Percentiles rank a stretch among this genome's conserved stretches.
phyloP scores from a whole-genome alignment of 2,888 invertebrate species.

The Meiosimyza platycephala region DNA sequence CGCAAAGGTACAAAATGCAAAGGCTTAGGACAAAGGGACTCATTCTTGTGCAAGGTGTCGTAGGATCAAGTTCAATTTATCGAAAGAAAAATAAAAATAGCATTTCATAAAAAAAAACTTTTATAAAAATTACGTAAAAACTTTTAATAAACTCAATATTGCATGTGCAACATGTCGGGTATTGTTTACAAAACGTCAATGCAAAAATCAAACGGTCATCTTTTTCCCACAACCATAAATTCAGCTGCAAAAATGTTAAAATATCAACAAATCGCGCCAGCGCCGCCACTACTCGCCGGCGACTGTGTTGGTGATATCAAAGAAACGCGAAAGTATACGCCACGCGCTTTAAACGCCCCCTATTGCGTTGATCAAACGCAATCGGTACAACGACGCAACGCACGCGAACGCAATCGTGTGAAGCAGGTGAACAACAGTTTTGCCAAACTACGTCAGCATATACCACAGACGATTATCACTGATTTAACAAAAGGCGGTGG shows the following conservation, averaged over 20 bases:
- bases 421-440: conserved; percentile 96
- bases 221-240: conserved; percentile 50
- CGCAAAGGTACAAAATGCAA: conserved; percentile 66
- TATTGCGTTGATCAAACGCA: conserved; percentile 76
- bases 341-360: conserved; percentile 63
- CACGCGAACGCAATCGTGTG: conserved; percentile 92
- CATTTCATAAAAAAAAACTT: conserved; percentile 25
- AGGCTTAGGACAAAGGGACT: conserved; percentile 69
- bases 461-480: conserved; percentile 82
- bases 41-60: conserved; percentile 71
- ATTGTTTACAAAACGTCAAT: conserved; percentile 46
- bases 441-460: conserved; percentile 88
- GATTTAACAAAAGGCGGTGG: conserved; percentile 76
- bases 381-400: conserved; percentile 90
- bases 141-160: background rate
- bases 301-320: conserved; percentile 44
- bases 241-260: conserved; percentile 54
- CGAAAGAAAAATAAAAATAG: conserved; percentile 29
- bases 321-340: conserved; percentile 70
- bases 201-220: conserved; percentile 33
- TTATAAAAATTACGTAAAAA: conserved; percentile 37
- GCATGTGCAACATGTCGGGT: conserved; percentile 41
- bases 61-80: conserved; percentile 61
- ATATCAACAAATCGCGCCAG: conserved; percentile 70
- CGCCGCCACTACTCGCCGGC: conserved; percentile 57